Percentiles rank a stretch among this genome's conserved stretches.
Conservation (phyloP, 2,797 vertebrate species). For the Steatocranus sp. region DNA sequence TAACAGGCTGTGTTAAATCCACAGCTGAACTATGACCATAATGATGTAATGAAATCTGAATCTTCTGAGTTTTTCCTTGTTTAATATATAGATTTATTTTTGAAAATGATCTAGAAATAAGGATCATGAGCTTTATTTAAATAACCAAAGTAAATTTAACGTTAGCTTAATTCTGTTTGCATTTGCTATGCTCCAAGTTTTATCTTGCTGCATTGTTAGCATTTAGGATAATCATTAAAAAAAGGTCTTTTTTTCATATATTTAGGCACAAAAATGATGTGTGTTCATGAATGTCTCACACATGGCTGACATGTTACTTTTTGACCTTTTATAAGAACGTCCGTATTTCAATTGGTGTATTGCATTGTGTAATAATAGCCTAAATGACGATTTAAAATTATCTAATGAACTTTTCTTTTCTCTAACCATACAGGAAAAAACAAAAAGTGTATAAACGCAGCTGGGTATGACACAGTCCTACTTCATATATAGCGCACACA, state of each 20-base stretch:
- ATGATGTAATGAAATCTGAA: neutral
- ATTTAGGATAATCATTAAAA: neutral
- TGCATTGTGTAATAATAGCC: neutral
- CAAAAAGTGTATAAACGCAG: neutral
- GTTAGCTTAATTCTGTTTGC: neutral
- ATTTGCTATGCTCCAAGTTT: neutral
- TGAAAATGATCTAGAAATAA: neutral
- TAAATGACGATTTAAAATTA: neutral
- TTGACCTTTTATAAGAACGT: neutral
- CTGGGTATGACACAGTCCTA: neutral
- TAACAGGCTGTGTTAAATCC: neutral
- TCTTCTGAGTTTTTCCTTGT: neutral
- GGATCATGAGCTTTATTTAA: neutral
- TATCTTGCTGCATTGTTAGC: neutral
- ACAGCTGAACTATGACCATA: neutral
- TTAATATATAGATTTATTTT: neutral
- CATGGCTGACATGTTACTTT: neutral
- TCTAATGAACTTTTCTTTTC: neutral
- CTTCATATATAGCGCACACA: slow-evolving; percentile 5
- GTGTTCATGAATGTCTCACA: neutral
- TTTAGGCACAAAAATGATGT: neutral
- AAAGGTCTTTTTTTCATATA: neutral
- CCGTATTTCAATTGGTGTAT: neutral
- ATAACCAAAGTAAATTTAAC: neutral
- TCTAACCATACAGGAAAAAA: neutral